Conservation (phyloP, 1,140 invertebrate genomes). For the Dinothrombium tinctorium region DNA sequence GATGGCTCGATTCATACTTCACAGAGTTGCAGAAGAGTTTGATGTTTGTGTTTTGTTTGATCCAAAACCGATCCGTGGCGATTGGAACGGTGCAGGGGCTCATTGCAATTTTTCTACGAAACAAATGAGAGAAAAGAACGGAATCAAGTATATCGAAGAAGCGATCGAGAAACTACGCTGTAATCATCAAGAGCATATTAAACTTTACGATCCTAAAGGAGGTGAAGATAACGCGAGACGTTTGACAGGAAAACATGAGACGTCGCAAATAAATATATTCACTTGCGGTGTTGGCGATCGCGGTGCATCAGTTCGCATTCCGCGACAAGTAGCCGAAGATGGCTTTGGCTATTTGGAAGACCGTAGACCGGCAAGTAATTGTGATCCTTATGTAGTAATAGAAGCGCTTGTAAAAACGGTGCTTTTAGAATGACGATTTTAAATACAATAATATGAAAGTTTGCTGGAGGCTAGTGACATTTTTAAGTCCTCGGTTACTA, state of each 20-base stretch:
- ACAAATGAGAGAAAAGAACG: conserved; percentile 56
- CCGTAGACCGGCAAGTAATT: conserved; percentile 72
- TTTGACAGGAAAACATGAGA: conserved; percentile 35
- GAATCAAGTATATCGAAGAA: conserved; percentile 28
- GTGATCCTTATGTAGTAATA: conserved; percentile 60
- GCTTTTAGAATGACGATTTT: too few relatives aligned
- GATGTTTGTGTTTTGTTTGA: conserved; percentile 66
- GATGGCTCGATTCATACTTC: conserved; percentile 64
- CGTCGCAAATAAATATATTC: conserved; percentile 7
- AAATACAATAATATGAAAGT: too few relatives aligned
- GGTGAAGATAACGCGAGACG: conserved; percentile 52
- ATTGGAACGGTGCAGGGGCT: conserved; percentile 79
- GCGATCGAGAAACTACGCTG: conserved; percentile 47
- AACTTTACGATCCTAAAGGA: conserved; percentile 60
- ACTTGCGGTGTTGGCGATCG: conserved; percentile 33
- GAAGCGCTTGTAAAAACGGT: conserved; percentile 31
- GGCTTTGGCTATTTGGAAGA: conserved; percentile 82
- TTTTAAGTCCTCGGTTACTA: too few relatives aligned
- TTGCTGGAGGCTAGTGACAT: too few relatives aligned
- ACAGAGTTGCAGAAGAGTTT: conserved; percentile 70
- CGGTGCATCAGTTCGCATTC: conserved; percentile 27
- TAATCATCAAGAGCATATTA: conserved; percentile 61
- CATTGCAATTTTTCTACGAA: conserved; percentile 71
- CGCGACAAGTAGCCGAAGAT: conserved; percentile 39
- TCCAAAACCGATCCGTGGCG: conserved; percentile 58